These are phyloP conservation scores for Toxonevra muliebris DNA, from an alignment of 2,888 invertebrate genomes.

Conservation along the genomic window DNA sequence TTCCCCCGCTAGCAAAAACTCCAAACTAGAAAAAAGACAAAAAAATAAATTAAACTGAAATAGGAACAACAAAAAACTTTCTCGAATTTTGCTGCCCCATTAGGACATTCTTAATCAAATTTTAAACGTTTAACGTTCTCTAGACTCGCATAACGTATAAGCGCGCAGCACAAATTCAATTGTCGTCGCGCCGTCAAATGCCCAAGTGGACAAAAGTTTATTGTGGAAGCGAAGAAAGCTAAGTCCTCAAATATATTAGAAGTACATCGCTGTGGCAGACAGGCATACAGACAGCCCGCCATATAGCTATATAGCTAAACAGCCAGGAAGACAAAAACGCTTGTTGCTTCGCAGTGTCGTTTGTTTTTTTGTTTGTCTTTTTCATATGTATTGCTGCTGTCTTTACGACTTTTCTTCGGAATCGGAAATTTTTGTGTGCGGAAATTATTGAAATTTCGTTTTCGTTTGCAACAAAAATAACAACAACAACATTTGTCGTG, in stretches of 20 bases:
- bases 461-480: slow-evolving; percentile 41
- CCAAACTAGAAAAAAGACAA: no score
- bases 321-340: slow-evolving; percentile 38
- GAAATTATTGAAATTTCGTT: slow-evolving; percentile 59
- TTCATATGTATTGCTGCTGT: slow-evolving; percentile 28
- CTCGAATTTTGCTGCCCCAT: not conserved
- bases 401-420: slow-evolving; percentile 23
- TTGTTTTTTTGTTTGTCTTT: slow-evolving; percentile 23
- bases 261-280: not conserved
- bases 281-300: slow-evolving; percentile 30
- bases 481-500: slow-evolving; percentile 13
- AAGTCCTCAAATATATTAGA: not conserved
- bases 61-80: not conserved
- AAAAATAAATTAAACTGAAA: no score
- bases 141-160: slow-evolving; percentile 32
- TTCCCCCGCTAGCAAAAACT: not conserved
- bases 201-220: slow-evolving; percentile 23
- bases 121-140: slow-evolving; percentile 43
- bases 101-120: slow-evolving; percentile 44
- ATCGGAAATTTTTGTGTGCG: slow-evolving; percentile 52
- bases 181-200: slow-evolving; percentile 24
- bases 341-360: slow-evolving; percentile 42
- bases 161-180: slow-evolving; percentile 28
- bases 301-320: slow-evolving; percentile 12
- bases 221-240: slow-evolving; percentile 6